These are phyloP conservation scores for Peromyscus attwateri DNA, from an alignment of 2,797 vertebrate genomes.

Conservation along the genomic window DNA sequence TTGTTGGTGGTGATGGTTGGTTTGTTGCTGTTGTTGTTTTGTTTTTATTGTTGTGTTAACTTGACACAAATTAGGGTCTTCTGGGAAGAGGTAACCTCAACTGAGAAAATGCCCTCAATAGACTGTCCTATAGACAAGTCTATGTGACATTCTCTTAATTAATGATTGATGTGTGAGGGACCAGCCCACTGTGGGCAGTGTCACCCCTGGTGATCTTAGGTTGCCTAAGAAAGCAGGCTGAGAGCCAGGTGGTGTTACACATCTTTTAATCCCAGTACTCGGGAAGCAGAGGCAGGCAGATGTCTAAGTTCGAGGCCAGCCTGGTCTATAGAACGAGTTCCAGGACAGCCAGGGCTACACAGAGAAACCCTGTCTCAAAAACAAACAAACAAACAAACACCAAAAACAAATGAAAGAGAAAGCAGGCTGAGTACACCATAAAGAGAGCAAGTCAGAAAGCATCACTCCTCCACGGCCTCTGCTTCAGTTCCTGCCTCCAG, in stretches of 20 bases:
- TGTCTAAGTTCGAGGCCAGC: neutral
- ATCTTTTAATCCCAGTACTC: neutral
- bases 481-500: neutral
- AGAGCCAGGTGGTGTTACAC: neutral
- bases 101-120: neutral
- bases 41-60: neutral
- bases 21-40: neutral
- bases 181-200: neutral
- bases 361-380: neutral
- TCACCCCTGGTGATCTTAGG: too few species aligned
- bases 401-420: neutral
- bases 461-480: neutral
- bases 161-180: neutral
- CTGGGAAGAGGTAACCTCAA: neutral
- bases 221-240: neutral
- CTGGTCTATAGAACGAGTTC: neutral
- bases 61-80: neutral
- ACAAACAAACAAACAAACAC: neutral
- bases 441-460: neutral
- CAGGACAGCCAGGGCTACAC: neutral
- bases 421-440: neutral
- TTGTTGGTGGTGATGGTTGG: neutral
- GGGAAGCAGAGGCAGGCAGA: neutral
- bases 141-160: neutral
- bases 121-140: neutral